These are phyloP conservation scores for Liasis olivaceus DNA, from an alignment of 2,797 vertebrate genomes.

Conservation along the genomic window DNA sequence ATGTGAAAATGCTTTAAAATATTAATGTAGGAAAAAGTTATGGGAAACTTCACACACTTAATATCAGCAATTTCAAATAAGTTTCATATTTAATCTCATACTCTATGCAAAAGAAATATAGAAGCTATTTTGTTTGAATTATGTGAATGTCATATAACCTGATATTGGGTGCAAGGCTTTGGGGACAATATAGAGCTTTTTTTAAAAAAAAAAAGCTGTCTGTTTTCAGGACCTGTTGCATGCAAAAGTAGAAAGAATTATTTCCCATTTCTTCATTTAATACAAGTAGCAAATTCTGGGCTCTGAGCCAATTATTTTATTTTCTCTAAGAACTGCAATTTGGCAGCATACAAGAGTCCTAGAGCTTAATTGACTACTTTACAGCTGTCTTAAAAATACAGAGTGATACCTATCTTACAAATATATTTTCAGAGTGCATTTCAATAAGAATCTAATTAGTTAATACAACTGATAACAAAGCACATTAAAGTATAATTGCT, in stretches of 20 bases:
- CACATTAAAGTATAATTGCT: slow-evolving; percentile 37
- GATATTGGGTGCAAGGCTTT: slow-evolving; percentile 24
- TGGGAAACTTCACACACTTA: background rate
- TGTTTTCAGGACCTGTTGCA: slow-evolving; percentile 3
- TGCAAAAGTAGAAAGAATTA: background rate
- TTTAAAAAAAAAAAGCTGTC: slow-evolving; percentile 5
- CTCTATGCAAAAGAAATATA: slow-evolving; percentile 47
- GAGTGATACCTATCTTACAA: slow-evolving; percentile 40
- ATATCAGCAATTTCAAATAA: slow-evolving; percentile 29
- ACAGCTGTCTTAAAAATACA: slow-evolving; percentile 37
- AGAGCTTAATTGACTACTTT: slow-evolving; percentile 16
- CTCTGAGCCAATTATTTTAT: slow-evolving; percentile 53
- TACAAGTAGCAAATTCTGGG: slow-evolving; percentile 54
- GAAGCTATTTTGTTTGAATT: slow-evolving; percentile 39
- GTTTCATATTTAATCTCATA: slow-evolving; percentile 26
- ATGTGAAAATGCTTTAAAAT: background rate
- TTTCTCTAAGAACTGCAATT: slow-evolving; percentile 50
- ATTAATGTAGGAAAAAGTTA: background rate
- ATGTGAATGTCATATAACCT: slow-evolving; percentile 21
- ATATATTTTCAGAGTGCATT: slow-evolving; percentile 20
- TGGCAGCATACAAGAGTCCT: slow-evolving; percentile 22
- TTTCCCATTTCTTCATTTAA: slow-evolving; percentile 45
- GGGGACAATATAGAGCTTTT: slow-evolving; percentile 7
- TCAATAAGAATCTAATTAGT: slow-evolving; percentile 49
- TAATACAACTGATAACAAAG: slow-evolving; percentile 14